Evolutionary conservation across 2,113 vertebrate species (phyloP), one percentile per base, ranked within the genome.

Genomic region (Podocnemis expansa): DNA sequence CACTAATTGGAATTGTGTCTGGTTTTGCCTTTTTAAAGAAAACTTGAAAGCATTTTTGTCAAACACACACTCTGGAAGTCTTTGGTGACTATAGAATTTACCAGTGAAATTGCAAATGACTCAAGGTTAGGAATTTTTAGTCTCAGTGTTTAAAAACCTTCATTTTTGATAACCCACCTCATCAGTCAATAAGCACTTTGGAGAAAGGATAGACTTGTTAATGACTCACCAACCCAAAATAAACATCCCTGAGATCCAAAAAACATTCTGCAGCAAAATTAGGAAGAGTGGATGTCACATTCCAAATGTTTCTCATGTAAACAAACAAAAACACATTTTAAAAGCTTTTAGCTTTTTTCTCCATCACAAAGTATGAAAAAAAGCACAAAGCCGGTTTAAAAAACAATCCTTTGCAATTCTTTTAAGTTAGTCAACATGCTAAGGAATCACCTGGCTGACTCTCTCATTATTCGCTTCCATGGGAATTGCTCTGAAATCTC

Each of bases 141-240:
- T n/a, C 55, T 54, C 91, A 47, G 82, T 34, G 24, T 78, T 85
- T 82, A 93, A 84, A 93, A 84, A 29, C 16, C 43, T 24, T 84
- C 21, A 19, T 88, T 86, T 80, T n/a, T 78, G 56, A 2, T 7
- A 70, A 41, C 38, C 54, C 7, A 41, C 81, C 6, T 1, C 0
- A 58, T 73, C 84, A 84, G 10, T 12, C 82, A 54, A 29, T 3
- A 6, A 21, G 63, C 8, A 27, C 54, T 75, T 67, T 27, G 10
- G 3, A 63, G 47, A 29, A 4, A 75, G 51, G 82, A 89, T 8
- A 2, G 4, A 2, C 63, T 31, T 38, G 89, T 7, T 45, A 25
- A 76, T 81, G 34, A 34, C 56, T 80, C 79, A 5, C 51, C 58
- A 51, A 63, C 54, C 70, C 73, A n/a, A 93, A 78, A 84, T 43